phyloP scores from a whole-genome alignment of 2,797 vertebrate species.

The Eulemur mongoz region DNA sequence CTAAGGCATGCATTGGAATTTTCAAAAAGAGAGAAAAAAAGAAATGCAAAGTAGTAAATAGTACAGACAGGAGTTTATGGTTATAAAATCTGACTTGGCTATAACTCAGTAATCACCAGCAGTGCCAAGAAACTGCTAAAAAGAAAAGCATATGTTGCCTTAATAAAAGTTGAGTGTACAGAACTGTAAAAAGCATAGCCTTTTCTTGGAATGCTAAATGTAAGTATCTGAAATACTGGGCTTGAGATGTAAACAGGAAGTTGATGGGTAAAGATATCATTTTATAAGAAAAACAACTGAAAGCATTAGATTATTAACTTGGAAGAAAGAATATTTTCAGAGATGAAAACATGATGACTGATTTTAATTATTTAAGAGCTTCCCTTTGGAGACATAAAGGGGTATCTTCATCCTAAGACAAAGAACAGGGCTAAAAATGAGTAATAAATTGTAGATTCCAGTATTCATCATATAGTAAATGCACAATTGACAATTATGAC shows the following conservation, averaged over 20 bases:
- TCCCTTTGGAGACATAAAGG: background rate
- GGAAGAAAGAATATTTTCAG: background rate
- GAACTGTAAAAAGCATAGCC: background rate
- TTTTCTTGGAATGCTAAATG: background rate
- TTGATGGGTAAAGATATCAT: background rate
- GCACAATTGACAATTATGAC: background rate
- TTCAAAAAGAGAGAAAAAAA: background rate
- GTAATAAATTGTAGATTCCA: background rate
- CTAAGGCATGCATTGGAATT: background rate
- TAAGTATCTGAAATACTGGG: background rate
- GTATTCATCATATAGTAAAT: background rate
- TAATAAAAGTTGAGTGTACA: background rate
- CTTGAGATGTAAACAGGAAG: background rate
- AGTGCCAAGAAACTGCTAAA: background rate
- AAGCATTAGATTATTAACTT: background rate
- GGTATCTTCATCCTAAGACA: background rate
- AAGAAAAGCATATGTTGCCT: background rate
- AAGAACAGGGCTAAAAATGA: background rate
- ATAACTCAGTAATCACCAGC: background rate
- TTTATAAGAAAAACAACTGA: background rate
- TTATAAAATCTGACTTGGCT: conserved; percentile 21
- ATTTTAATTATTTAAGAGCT: background rate
- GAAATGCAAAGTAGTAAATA: background rate
- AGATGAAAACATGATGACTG: background rate
- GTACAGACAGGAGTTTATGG: background rate